These are phyloP conservation scores for Notechis scutatus DNA, from an alignment of 2,113 vertebrate species.

Conservation along the genomic window DNA sequence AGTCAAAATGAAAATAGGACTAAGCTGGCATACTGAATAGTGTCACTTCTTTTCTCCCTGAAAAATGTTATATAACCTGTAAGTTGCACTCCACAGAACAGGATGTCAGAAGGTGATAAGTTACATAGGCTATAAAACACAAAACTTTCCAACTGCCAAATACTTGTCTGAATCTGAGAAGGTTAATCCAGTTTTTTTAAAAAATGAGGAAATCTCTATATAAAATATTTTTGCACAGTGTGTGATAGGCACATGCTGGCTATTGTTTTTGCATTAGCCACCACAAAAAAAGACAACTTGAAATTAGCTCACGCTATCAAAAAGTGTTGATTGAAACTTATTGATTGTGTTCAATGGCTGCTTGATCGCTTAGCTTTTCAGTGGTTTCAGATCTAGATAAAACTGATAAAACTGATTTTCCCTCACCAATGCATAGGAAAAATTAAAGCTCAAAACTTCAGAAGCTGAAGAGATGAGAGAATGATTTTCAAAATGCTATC, in stretches of 20 bases:
- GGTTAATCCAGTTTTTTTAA: not conserved
- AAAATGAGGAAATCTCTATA: not conserved
- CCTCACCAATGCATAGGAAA: not conserved
- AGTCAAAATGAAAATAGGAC: not conserved
- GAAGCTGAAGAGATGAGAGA: not conserved
- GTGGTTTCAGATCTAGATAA: not conserved
- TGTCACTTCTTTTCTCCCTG: not conserved
- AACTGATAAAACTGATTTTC: not conserved
- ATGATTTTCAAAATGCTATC: not conserved
- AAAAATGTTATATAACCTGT: constrained; percentile 14
- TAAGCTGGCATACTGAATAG: not conserved
- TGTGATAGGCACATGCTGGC: not conserved
- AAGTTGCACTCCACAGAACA: not conserved
- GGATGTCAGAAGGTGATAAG: not conserved
- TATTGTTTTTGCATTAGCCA: not conserved
- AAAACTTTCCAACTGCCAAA: not conserved
- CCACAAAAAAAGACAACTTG: not conserved
- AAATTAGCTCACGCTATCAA: not conserved
- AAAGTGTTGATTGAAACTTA: not conserved
- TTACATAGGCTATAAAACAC: not conserved
- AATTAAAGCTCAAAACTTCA: not conserved
- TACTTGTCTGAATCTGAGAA: not conserved
- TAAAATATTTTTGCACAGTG: not conserved
- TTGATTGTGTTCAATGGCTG: not conserved
- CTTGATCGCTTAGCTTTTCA: not conserved